These are phyloP conservation scores for Anoplopoma fimbria DNA, from an alignment of 2,113 vertebrate genomes.

Conservation along the genomic window DNA sequence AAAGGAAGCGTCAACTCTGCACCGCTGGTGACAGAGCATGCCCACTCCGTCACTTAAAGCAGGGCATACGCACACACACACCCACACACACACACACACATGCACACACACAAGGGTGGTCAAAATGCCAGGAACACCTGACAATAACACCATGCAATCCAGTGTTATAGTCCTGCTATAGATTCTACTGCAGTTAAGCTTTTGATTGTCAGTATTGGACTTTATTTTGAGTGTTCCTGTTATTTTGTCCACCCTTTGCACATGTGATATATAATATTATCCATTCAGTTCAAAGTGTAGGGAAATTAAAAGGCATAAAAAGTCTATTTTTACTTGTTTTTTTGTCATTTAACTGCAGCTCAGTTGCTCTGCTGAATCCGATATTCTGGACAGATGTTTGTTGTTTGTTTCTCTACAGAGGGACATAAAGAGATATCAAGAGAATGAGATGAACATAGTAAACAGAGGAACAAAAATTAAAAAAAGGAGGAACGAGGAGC, in stretches of 20 bases:
- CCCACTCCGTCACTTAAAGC: slow-evolving; percentile 79
- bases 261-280: background rate
- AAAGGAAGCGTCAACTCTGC: slow-evolving; percentile 85
- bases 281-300: background rate
- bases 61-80: slow-evolving; percentile 16
- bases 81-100: slow-evolving; percentile 25
- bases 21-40: slow-evolving; percentile 75
- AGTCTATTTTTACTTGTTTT: too few species aligned
- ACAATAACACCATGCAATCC: background rate
- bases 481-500: slow-evolving; percentile 38
- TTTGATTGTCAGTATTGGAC: background rate
- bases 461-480: slow-evolving; percentile 26
- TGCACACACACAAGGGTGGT: slow-evolving; percentile 12
- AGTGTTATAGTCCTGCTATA: background rate
- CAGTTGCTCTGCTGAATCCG: slow-evolving; percentile 17
- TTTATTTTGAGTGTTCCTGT: background rate
- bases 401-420: background rate
- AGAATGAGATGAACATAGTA: slow-evolving; percentile 38
- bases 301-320: too few species aligned
- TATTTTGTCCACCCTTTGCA: background rate
- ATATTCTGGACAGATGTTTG: background rate
- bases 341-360: background rate
- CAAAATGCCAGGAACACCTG: slow-evolving; percentile 22
- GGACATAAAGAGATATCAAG: too few species aligned
- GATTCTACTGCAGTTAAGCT: background rate